Base-by-base conservation (phyloP, 2,797 vertebrate genomes). In the Cossypha polioptera region DNA sequence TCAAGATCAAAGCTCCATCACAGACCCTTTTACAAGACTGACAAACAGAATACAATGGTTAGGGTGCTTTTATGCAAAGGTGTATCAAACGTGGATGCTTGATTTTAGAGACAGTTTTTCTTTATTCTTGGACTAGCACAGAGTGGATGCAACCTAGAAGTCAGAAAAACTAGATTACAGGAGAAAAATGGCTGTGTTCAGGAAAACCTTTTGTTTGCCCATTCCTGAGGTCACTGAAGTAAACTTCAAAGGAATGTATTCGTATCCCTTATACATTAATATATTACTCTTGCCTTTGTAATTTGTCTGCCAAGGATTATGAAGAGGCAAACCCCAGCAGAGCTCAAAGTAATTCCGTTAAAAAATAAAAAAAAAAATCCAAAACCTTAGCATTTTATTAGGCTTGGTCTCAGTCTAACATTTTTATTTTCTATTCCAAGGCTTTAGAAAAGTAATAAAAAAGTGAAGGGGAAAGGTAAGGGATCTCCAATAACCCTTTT, bases 1-100 rank as follows among this genome's bases (percentile, higher is more conserved):
- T 94, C 61, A 77, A 86, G 90, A 96, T 96, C 94, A 97, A 96
- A 97, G 96, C 94, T 73, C 61, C 71, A 92, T 89, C 88, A 87
- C 35, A 80, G 74, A 80, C 78, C 81, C 61, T 90, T 93, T 93
- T 89, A 93, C 68, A 90, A 95, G 88, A 16, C 58, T 77, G 36
- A 94, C 67, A 92, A 96, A 90, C 33, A 86, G 94, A 94, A 88
- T 77, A 94, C 94, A 93, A 89, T 89, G 58, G 80, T 61, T 77
- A 79, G 43, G 67, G 21, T 92, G 75, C 63, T 90, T 95, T 96
- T 92, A 89, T 93, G 92, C 83, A 90, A 93, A 87, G 82, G 54
- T 94, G 31, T 94, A 79, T 87, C 68, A 90, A 86, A 96, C 91
- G 55, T 33, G n/a, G 65, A 77, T 95, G 47, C 77, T 87, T 95